A percentile compares a stretch with the other conserved stretches of the same genome.
Conservation (phyloP, 2,888 invertebrate species). For the Drosophila kokeensis region DNA sequence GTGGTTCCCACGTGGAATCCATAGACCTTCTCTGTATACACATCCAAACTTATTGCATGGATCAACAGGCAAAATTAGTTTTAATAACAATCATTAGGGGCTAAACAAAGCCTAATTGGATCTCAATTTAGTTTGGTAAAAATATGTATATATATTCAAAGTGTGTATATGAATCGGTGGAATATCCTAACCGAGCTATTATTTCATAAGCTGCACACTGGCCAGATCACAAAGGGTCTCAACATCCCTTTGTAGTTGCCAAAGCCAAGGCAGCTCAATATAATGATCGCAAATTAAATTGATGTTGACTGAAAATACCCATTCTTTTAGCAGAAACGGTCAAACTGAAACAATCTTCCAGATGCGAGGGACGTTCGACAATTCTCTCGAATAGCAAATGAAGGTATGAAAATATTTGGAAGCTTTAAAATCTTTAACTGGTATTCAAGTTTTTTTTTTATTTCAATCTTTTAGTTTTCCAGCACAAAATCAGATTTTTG, state of each 20-base stretch:
- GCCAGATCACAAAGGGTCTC: conserved; percentile 49
- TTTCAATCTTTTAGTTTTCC: neutral
- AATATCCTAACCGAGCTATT: conserved; percentile 20
- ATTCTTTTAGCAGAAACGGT: conserved; percentile 22
- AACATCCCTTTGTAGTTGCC: conserved; percentile 66
- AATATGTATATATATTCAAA: conserved; percentile 13
- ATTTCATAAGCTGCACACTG: conserved; percentile 20
- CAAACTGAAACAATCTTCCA: conserved; percentile 8
- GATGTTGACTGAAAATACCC: conserved; percentile 25
- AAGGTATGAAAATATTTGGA: neutral
- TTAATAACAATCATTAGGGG: conserved; percentile 64
- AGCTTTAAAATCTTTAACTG: neutral
- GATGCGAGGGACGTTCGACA: conserved; percentile 12
- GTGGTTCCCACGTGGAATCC: conserved; percentile 65
- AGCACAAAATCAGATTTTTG: neutral
- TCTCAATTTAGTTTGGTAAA: conserved; percentile 60
- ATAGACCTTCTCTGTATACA: conserved; percentile 17
- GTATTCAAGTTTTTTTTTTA: neutral
- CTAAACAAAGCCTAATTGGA: conserved; percentile 59
- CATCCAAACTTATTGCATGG: conserved; percentile 8
- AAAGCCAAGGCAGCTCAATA: conserved; percentile 37
- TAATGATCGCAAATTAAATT: conserved; percentile 61
- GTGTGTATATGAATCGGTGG: neutral
- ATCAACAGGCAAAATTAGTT: conserved; percentile 40
- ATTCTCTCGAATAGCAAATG: neutral